Evolutionary conservation across 2,797 vertebrate species (phyloP).

Genomic region (Clarias laeviceps): DNA sequence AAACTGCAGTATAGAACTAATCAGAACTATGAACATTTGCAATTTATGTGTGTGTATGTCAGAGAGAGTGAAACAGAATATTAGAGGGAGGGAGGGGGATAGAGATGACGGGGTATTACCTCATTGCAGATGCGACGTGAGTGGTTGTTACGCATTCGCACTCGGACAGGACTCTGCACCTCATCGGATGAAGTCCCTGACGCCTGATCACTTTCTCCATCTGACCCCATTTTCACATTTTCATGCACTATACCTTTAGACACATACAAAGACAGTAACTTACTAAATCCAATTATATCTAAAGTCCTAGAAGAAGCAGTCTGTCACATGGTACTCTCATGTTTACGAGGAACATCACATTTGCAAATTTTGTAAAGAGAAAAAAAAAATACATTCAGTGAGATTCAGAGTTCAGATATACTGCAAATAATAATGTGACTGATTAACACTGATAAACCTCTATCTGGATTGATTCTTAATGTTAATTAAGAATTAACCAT

Average conservation of each 20-base stretch:
- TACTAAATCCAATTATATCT: background rate
- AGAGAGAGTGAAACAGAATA: background rate
- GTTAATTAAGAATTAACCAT: too few species aligned
- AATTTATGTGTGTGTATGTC: background rate
- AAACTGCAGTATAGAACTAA: background rate
- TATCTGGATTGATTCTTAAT: background rate
- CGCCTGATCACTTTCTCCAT: slow-evolving; percentile 83
- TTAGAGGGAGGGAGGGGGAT: too few species aligned
- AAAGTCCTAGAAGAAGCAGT: background rate
- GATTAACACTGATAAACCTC: background rate
- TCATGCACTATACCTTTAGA: slow-evolving; percentile 68
- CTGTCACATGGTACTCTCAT: background rate
- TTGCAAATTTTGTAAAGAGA: background rate
- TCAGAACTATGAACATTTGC: background rate
- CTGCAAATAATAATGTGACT: background rate
- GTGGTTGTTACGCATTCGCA: slow-evolving; percentile 80
- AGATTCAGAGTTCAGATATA: background rate
- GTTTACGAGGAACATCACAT: background rate
- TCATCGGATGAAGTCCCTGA: slow-evolving; percentile 82
- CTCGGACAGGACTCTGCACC: slow-evolving; percentile 82
- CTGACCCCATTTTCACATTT: slow-evolving; percentile 82
- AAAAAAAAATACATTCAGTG: background rate
- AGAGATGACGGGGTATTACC: slow-evolving; percentile 61
- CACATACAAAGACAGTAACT: background rate
- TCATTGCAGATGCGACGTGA: slow-evolving; percentile 81